Evolutionary conservation across 2,113 vertebrate species (phyloP).

Genomic region (Heterochromis multidens): DNA sequence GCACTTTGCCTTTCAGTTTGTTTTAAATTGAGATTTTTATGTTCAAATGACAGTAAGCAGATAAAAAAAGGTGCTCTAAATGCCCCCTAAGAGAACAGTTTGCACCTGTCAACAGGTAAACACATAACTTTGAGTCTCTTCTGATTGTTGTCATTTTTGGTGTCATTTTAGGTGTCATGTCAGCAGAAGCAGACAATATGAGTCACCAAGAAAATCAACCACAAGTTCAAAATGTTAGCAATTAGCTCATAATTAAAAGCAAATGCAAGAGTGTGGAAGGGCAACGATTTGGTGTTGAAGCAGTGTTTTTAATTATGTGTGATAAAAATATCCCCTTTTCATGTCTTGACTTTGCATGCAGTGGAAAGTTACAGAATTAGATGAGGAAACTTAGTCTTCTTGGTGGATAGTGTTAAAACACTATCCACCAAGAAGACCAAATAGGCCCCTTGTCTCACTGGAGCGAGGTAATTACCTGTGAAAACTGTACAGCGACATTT

Average conservation of each 20-base stretch:
- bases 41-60: not conserved
- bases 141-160: not conserved
- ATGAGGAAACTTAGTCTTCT: not conserved
- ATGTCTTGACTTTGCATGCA: not conserved
- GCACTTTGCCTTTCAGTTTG: not conserved
- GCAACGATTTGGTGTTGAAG: slow-evolving; percentile 12
- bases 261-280: not conserved
- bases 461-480: slow-evolving; percentile 51
- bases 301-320: not conserved
- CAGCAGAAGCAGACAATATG: not conserved
- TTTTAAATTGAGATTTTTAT: not conserved
- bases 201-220: not conserved
- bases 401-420: slow-evolving; percentile 5
- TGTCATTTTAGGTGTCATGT: not conserved
- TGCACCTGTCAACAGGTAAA: not conserved
- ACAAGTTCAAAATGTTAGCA: slow-evolving; percentile 24
- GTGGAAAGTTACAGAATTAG: not conserved
- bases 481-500: slow-evolving; percentile 60
- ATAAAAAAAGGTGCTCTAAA: not conserved
- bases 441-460: slow-evolving; percentile 13
- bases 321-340: not conserved
- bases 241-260: slow-evolving; percentile 21
- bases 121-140: not conserved
- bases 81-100: not conserved
- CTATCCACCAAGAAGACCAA: slow-evolving; percentile 17